These are phyloP conservation scores for Iselma pallidipennis DNA, from an alignment of 2,888 invertebrate species.

Conservation along the genomic window DNA sequence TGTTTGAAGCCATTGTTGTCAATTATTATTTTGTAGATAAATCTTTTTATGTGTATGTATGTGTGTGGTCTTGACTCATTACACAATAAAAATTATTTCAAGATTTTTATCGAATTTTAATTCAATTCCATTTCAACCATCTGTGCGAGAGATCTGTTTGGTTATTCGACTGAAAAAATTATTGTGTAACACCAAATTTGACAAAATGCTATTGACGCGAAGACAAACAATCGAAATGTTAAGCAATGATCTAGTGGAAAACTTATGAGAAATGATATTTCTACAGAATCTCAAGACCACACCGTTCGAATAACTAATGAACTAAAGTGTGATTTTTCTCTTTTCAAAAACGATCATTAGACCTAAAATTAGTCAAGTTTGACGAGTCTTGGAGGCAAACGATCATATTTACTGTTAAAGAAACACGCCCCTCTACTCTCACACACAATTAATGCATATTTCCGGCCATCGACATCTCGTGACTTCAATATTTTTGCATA, in stretches of 20 bases:
- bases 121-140: neutral
- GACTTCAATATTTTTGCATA: conserved; percentile 14
- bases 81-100: neutral
- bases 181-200: neutral
- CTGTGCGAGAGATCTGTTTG: too few species aligned
- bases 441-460: conserved; percentile 4
- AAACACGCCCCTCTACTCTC: neutral
- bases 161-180: too few species aligned
- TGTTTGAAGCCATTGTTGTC: neutral
- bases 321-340: neutral
- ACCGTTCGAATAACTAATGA: conserved; percentile 1
- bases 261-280: neutral
- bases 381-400: neutral
- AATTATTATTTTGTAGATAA: too few species aligned
- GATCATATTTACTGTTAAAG: neutral
- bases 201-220: neutral
- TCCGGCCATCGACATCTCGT: conserved; percentile 8
- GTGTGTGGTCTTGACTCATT: neutral
- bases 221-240: neutral
- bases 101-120: neutral
- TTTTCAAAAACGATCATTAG: neutral
- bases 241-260: too few species aligned
- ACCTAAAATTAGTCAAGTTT: conserved; percentile 10
- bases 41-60: too few species aligned
- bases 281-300: neutral